These are phyloP conservation scores for Megaleporinus macrocephalus DNA, from an alignment of 2,113 vertebrate genomes.

Conservation along the genomic window DNA sequence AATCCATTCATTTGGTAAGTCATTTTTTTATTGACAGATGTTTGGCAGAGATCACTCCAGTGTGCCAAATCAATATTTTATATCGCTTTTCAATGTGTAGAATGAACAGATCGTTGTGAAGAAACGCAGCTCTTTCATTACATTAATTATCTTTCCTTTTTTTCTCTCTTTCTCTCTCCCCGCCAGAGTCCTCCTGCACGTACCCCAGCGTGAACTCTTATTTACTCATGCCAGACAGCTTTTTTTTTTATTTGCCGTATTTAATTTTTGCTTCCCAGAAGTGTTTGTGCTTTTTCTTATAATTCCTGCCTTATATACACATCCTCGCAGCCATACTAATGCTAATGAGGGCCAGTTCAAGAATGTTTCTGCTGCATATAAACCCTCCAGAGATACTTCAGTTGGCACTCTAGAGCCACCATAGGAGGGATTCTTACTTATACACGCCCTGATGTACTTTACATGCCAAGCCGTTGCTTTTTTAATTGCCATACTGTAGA, in stretches of 20 bases:
- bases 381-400: not conserved
- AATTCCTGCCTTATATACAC: not conserved
- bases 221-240: slow-evolving; percentile 20
- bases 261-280: not conserved
- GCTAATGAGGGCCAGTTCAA: not conserved
- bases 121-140: not conserved
- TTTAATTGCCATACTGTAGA: slow-evolving; percentile 1
- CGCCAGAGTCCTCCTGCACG: too few species aligned
- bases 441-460: not conserved
- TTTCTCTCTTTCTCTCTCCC: not conserved
- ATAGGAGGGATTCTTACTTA: not conserved
- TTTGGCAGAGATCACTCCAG: not conserved
- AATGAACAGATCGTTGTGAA: not conserved
- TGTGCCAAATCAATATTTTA: not conserved
- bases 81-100: not conserved
- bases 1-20: not conserved
- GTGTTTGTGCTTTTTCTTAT: not conserved
- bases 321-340: slow-evolving; percentile 18
- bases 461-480: not conserved
- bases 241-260: not conserved
- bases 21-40: not conserved
- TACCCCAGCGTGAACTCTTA: not conserved
- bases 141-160: not conserved
- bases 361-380: not conserved
- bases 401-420: not conserved